Evolutionary conservation across 2,113 vertebrate species (phyloP).

Genomic region (Podocnemis expansa): DNA sequence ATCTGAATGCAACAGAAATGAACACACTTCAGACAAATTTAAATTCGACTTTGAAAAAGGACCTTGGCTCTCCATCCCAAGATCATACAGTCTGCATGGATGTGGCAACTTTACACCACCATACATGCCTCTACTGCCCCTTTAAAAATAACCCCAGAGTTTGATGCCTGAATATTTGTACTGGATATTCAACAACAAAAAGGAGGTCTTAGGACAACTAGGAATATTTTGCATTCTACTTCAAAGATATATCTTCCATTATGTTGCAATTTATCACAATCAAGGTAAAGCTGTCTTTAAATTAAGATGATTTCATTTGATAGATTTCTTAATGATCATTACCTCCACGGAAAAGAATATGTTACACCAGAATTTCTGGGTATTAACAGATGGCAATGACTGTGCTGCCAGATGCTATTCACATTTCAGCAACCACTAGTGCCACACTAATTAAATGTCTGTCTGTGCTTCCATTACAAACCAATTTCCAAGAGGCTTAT

Average conservation of each 20-base stretch:
- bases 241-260: not conserved
- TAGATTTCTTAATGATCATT: slow-evolving; percentile 43
- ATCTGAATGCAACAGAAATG: not conserved
- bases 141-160: not conserved
- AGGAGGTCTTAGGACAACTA: not conserved
- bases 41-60: not conserved
- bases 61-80: not conserved
- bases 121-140: not conserved
- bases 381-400: slow-evolving; percentile 34
- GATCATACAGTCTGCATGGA: not conserved
- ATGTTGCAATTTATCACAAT: slow-evolving; percentile 38
- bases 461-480: slow-evolving; percentile 22
- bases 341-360: slow-evolving; percentile 20
- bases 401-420: slow-evolving; percentile 32
- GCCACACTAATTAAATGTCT: slow-evolving; percentile 39
- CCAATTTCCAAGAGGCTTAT: not conserved
- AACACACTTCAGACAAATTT: not conserved
- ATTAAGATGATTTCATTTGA: slow-evolving; percentile 54
- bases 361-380: not conserved
- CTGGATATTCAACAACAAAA: not conserved
- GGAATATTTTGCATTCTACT: not conserved
- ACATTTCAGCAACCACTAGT: not conserved
- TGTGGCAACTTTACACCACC: not conserved
- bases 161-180: not conserved
- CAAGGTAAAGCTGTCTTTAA: slow-evolving; percentile 38